Percentiles rank a stretch among this genome's conserved stretches.
These are phyloP conservation scores for Napeogenes sylphis DNA, from an alignment of 2,888 invertebrate species.

Conservation along the genomic window DNA sequence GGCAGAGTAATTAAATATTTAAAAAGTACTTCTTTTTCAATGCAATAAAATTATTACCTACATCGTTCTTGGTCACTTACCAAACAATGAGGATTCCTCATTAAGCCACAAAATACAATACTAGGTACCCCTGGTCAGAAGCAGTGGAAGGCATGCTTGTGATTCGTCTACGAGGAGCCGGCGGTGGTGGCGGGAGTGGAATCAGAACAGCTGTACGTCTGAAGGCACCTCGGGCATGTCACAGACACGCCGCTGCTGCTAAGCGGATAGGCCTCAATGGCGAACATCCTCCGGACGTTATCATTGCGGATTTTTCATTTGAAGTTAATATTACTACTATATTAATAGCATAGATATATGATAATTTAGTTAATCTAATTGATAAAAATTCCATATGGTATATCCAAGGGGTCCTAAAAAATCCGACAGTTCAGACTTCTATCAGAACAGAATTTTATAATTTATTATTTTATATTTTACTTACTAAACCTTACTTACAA, in stretches of 20 bases:
- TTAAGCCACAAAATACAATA: not conserved
- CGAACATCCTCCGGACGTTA: slow-evolving; percentile 47
- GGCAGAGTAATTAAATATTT: too few species aligned
- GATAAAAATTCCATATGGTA: too few species aligned
- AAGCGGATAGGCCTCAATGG: slow-evolving; percentile 49
- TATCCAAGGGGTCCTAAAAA: too few species aligned
- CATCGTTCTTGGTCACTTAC: too few species aligned
- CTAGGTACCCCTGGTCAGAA: slow-evolving; percentile 69
- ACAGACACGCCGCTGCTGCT: slow-evolving; percentile 61
- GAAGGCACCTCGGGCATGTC: slow-evolving; percentile 59
- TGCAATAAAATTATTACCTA: too few species aligned
- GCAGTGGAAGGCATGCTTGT: slow-evolving; percentile 74
- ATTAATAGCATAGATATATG: too few species aligned
- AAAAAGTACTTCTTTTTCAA: too few species aligned
- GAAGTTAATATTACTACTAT: slow-evolving; percentile 42
- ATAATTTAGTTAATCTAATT: too few species aligned
- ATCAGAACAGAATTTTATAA: too few species aligned
- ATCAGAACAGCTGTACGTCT: slow-evolving; percentile 58
- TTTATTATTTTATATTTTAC: too few species aligned
- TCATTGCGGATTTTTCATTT: slow-evolving; percentile 66
- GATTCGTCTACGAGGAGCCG: slow-evolving; percentile 57
- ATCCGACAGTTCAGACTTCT: too few species aligned
- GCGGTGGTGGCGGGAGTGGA: slow-evolving; percentile 35
- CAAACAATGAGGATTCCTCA: not conserved
- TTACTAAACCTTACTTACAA: too few species aligned